A percentile compares a stretch with the other conserved stretches of the same genome.
Evolutionary conservation across 1,140 invertebrate species (phyloP).

Genomic region (Penaeus japonicus): DNA sequence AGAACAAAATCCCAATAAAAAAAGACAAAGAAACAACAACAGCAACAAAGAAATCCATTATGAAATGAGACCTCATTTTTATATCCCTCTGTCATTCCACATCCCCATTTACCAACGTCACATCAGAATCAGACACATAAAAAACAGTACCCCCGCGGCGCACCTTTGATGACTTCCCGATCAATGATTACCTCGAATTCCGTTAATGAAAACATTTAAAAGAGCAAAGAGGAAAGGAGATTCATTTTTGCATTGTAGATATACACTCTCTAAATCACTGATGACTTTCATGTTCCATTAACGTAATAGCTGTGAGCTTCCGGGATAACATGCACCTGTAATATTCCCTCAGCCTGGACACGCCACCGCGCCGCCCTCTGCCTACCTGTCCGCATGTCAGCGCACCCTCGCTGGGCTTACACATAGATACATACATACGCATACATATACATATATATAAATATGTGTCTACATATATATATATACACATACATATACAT

Average conservation of each 20-base stretch:
- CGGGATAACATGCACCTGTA: no score
- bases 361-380: neutral
- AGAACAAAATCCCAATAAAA: neutral
- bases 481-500: slow-evolving; percentile 24
- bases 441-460: neutral
- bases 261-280: no score
- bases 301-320: no score
- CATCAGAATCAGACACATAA: no score
- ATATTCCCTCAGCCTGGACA: neutral
- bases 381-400: neutral
- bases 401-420: neutral
- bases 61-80: neutral
- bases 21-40: neutral
- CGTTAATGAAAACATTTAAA: no score
- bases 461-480: neutral
- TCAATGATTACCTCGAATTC: no score
- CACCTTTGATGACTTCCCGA: no score
- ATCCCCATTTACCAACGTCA: no score
- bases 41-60: neutral
- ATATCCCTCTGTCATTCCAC: neutral
- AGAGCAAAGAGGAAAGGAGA: no score
- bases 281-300: no score
- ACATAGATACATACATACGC: neutral
- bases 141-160: no score
- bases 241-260: no score